Evolutionary conservation across 1,140 invertebrate genomes (phyloP).

Genomic region (Drosophila subobscura): DNA sequence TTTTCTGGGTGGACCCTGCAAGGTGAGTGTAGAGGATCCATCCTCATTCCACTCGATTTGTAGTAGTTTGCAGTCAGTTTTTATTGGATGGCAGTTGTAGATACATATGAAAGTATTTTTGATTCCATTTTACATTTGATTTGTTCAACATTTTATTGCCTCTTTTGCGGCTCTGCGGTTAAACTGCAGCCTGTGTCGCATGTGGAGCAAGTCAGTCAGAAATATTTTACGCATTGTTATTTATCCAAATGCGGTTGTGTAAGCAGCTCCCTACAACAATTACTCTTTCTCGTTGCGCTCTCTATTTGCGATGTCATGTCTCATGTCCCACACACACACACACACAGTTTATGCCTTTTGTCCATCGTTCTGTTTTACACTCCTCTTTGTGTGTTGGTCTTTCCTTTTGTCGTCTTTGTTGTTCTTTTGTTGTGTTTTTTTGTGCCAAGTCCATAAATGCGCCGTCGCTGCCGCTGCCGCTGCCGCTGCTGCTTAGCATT

Average conservation of each 20-base stretch:
- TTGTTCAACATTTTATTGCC: constrained; percentile 34
- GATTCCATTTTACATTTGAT: constrained; percentile 22
- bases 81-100: too few species aligned
- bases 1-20: constrained; percentile 94
- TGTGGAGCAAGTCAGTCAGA: constrained; percentile 79
- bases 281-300: constrained; percentile 30
- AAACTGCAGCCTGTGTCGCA: constrained; percentile 64
- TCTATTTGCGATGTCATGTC: constrained; percentile 19
- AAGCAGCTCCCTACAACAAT: constrained; percentile 52
- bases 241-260: constrained; percentile 83
- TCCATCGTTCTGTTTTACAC: constrained; percentile 19
- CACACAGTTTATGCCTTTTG: constrained; percentile 14
- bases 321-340: constrained; percentile 12
- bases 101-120: too few species aligned
- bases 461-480: constrained; percentile 19
- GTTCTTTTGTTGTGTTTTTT: constrained; percentile 31
- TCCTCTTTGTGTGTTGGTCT: constrained; percentile 24
- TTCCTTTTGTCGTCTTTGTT: constrained; percentile 14
- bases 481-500: constrained; percentile 22
- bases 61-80: too few species aligned
- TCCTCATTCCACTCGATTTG: not conserved
- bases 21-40: constrained; percentile 86
- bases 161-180: constrained; percentile 30
- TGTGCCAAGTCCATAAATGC: constrained; percentile 38
- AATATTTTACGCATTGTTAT: constrained; percentile 82